Evolutionary conservation across 2,797 vertebrate genomes (phyloP), one percentile per base, ranked within the genome.

Genomic region (Vipera ursinii): DNA sequence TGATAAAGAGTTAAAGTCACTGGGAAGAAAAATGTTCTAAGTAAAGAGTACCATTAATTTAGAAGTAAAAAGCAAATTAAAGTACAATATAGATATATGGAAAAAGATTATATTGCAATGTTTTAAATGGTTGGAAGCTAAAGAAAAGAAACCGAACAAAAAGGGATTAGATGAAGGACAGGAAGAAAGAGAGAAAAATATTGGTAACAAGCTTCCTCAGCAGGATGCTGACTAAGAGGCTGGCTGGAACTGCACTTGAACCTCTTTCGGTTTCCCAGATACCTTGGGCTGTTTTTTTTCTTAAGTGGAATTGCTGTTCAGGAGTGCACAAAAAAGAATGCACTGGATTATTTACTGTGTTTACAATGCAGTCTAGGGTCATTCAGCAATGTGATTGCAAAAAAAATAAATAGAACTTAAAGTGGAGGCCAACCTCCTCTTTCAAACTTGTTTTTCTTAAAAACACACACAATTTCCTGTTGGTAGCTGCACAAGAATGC

Each of bases 151-250:
- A 82, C 22, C 5, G 78, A 82, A 82, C 98, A 98, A 95, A 96
- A 98, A 98, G 98, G 97, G 98, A 98, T 98, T 98, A 82, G 78
- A 48, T 48, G 73, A 24, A 82, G 73, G 38, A 48, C 44, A 82
- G 73, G 38, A 82, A 82, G 78, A 82, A 82, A 48, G 38, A 82
- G 38, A 44, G 8, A 44, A 78, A 82, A 82, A 82, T 82, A 82
- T 82, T 82, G 44, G 44, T 82, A 82, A 82, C 44, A 48, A 82
- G 78, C 78, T 82, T 82, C 4, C 98, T 98, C 98, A 82, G 78
- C 78, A 82, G 78, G 44, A 82, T 82, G 44, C 78, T 48, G 78
- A 82, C 78, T 82, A 82, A 82, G 44, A 82, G 78, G 20, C 44
- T 24, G 69, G 78, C 44, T 24, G 44, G 38, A 48, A 82, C 10